Conservation (phyloP, 2,113 vertebrate species). For the Sapayoa aenigma region DNA sequence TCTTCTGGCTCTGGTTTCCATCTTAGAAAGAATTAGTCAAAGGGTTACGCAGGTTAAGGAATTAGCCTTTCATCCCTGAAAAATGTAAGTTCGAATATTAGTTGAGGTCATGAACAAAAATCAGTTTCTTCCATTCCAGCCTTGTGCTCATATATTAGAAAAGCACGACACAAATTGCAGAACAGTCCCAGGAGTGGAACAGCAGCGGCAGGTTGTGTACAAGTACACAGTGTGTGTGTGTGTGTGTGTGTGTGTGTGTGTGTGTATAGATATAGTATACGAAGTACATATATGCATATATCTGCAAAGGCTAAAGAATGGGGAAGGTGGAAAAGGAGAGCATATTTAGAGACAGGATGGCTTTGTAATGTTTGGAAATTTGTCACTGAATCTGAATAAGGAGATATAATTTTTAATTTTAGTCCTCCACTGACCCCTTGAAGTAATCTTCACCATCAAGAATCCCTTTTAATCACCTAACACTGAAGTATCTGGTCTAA, state of each 20-base stretch:
- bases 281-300: not conserved
- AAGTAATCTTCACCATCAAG: not conserved
- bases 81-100: conserved; percentile 1
- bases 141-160: not conserved
- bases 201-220: not conserved
- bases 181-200: not conserved
- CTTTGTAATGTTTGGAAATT: not conserved
- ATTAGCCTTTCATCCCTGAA: conserved; percentile 27
- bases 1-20: conserved; percentile 8
- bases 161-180: not conserved
- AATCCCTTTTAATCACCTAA: not conserved
- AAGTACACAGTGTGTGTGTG: not conserved
- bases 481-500: not conserved
- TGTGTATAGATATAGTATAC: not conserved
- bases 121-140: not conserved
- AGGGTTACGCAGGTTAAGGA: not conserved
- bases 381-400: not conserved
- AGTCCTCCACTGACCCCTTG: not conserved
- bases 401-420: not conserved
- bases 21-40: conserved; percentile 27
- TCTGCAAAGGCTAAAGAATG: not conserved
- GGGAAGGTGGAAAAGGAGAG: not conserved
- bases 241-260: not conserved
- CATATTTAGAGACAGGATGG: not conserved
- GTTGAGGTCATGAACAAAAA: conserved; percentile 2